phyloP scores from a whole-genome alignment of 37 sponge, comb jelly and placozoan genomes.

The Chondrilla cf. caribensis region DNA sequence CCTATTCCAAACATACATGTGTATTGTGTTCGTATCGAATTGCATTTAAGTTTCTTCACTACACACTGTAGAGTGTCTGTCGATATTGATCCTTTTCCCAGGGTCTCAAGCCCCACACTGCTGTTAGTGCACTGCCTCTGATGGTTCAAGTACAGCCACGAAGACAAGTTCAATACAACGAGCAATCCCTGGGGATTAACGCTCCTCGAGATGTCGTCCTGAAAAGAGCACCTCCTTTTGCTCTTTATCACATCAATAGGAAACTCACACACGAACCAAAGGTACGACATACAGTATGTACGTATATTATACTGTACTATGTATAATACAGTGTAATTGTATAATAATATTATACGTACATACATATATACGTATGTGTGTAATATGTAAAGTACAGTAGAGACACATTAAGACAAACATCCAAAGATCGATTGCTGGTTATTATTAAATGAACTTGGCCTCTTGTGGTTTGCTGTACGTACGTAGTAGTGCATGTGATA shows the following conservation, averaged over 20 bases:
- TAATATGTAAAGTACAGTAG: neutral
- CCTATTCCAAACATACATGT: too few relatives aligned
- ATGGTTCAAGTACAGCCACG: constrained; percentile 80
- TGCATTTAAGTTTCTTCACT: too few relatives aligned
- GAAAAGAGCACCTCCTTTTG: constrained; percentile 51
- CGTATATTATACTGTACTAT: neutral
- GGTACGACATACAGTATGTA: constrained; percentile 24
- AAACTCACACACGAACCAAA: constrained; percentile 94
- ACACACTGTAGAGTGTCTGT: too few relatives aligned
- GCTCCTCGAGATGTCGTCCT: constrained; percentile 70
- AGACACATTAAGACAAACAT: too few relatives aligned
- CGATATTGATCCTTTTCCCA: neutral
- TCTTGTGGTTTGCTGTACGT: too few relatives aligned
- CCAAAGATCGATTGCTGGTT: too few relatives aligned
- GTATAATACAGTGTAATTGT: neutral
- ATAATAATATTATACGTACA: too few relatives aligned
- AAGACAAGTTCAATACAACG: constrained; percentile 80
- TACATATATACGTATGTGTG: neutral
- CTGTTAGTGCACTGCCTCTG: constrained; percentile 49
- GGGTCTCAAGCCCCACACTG: constrained; percentile 39
- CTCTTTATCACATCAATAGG: constrained; percentile 94
- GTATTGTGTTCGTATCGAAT: too few relatives aligned
- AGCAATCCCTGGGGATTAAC: constrained; percentile 57
- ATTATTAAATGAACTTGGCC: too few relatives aligned
- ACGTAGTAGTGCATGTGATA: neutral